phyloP scores from a whole-genome alignment of 2,113 vertebrate species.

The Myotis yumanensis region DNA sequence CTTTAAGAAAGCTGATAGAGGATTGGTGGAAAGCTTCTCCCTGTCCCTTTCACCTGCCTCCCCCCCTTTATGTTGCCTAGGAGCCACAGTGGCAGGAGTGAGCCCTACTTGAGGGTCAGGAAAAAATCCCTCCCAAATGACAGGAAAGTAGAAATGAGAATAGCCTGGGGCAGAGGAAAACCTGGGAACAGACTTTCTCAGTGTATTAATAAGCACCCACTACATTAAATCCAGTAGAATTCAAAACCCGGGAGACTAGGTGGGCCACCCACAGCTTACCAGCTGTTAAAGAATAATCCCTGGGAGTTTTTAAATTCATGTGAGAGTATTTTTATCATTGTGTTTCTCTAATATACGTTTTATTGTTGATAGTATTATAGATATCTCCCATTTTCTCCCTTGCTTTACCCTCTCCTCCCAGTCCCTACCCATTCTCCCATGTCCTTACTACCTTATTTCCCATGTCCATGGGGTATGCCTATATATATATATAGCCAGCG shows the following conservation, averaged over 20 bases:
- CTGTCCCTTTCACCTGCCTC: not conserved
- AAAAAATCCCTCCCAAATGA: fast-evolving
- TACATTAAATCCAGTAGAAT: not conserved
- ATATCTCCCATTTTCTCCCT: no score
- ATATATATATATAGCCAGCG: no score
- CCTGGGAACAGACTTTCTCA: not conserved
- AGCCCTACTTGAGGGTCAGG: not conserved
- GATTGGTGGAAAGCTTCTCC: no score
- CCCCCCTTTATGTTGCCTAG: not conserved
- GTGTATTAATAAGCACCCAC: not conserved
- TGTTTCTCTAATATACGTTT: no score
- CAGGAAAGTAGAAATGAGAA: not conserved
- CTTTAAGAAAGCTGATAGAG: not conserved
- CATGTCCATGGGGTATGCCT: no score
- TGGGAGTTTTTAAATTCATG: not conserved
- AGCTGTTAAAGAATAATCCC: constrained; percentile 29
- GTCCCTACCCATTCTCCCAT: no score
- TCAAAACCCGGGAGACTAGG: not conserved
- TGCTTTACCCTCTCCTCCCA: no score
- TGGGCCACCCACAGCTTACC: not conserved
- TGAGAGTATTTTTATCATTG: no score
- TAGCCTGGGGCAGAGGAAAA: not conserved
- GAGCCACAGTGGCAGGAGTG: not conserved
- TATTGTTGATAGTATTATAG: no score
- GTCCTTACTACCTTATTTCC: no score